phyloP scores from a whole-genome alignment of 2,888 invertebrate species.

The Sphinx pinastri region DNA sequence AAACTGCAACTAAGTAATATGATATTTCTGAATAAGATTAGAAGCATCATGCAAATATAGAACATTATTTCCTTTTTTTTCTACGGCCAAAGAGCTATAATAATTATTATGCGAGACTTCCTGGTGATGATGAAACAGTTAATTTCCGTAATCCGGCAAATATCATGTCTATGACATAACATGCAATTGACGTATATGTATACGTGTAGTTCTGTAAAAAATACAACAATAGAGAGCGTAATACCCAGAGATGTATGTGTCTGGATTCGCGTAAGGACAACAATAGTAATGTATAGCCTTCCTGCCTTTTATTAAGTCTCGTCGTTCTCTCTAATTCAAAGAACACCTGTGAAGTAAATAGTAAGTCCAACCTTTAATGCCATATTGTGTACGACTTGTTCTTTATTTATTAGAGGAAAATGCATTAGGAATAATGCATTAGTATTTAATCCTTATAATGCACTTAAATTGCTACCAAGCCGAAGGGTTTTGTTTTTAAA shows the following conservation, averaged over 20 bases:
- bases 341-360: slow-evolving; percentile 21
- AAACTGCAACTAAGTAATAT: too few relatives aligned
- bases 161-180: neutral
- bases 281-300: slow-evolving; percentile 67
- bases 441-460: neutral
- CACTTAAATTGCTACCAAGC: neutral
- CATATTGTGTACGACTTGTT: neutral
- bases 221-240: slow-evolving; percentile 69
- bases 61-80: neutral
- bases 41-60: neutral
- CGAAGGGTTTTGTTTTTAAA: neutral
- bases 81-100: neutral
- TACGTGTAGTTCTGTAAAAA: slow-evolving; percentile 55
- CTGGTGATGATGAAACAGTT: too few relatives aligned
- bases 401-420: slow-evolving; percentile 6
- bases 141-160: neutral
- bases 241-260: slow-evolving; percentile 74
- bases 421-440: neutral
- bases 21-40: neutral
- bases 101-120: too few relatives aligned
- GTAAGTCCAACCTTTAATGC: neutral
- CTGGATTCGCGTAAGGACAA: slow-evolving; percentile 69
- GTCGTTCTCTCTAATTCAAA: slow-evolving; percentile 79
- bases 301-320: slow-evolving; percentile 78
- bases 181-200: neutral